Conservation (phyloP, 2,797 vertebrate genomes). For the Tangara arthus region DNA sequence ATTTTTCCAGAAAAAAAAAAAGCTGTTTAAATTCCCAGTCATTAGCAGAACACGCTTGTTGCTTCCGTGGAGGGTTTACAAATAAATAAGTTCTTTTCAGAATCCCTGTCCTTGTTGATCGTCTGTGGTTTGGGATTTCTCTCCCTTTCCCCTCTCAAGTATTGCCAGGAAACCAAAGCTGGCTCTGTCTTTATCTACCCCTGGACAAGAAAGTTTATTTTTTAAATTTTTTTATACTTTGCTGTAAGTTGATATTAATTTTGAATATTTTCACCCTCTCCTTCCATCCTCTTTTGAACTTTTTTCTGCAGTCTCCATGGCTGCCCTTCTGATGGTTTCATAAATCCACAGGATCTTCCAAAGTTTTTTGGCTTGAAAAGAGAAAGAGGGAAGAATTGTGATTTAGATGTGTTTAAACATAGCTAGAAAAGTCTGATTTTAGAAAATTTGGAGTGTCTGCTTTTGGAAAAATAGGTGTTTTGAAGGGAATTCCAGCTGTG, state of each 20-base stretch:
- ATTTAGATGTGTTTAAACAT: not conserved
- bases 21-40: not conserved
- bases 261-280: not conserved
- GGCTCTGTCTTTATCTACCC: not conserved
- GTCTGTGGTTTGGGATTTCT: not conserved
- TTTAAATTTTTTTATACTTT: not conserved
- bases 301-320: not conserved
- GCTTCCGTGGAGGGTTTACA: conserved; percentile 9
- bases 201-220: not conserved
- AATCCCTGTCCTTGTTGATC: not conserved
- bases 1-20: not conserved
- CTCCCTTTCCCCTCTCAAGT: not conserved
- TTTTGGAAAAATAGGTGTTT: not conserved
- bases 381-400: not conserved
- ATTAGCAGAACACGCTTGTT: not conserved
- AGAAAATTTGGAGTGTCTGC: not conserved
- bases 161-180: not conserved
- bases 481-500: not conserved
- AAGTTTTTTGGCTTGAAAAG: not conserved
- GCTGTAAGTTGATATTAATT: not conserved
- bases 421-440: not conserved
- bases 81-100: conserved; percentile 30
- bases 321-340: fast-evolving
- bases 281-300: not conserved
- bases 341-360: not conserved